phyloP scores from a whole-genome alignment of 2,113 vertebrate species.

The Thamnaconus septentrionalis region DNA sequence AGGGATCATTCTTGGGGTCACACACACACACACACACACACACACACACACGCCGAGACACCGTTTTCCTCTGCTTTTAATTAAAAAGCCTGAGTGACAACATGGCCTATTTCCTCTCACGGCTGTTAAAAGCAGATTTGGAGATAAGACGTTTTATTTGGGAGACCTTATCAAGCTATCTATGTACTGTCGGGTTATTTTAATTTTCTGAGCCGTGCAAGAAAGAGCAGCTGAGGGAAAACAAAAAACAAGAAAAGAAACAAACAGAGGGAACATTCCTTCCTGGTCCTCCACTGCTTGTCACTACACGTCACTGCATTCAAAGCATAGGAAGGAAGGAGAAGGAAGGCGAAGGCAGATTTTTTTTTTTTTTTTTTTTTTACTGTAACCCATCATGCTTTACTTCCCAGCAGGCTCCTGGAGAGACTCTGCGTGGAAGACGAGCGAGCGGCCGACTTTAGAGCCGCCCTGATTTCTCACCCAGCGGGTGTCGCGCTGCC shows the following conservation, averaged over 20 bases:
- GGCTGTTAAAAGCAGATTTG: slow-evolving; percentile 67
- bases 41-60: slow-evolving; percentile 2
- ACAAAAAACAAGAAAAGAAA: no score
- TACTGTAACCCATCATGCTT: slow-evolving; percentile 38
- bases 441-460: slow-evolving; percentile 55
- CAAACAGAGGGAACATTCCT: no score
- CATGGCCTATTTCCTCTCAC: slow-evolving; percentile 61
- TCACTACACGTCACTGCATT: slow-evolving; percentile 53
- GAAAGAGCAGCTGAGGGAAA: slow-evolving; percentile 20
- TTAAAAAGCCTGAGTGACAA: slow-evolving; percentile 73
- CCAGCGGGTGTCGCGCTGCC: no score
- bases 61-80: slow-evolving; percentile 59
- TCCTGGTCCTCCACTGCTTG: slow-evolving; percentile 26
- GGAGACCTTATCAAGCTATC: slow-evolving; percentile 67
- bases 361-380: slow-evolving; percentile 20
- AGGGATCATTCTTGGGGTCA: slow-evolving; percentile 18
- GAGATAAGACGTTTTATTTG: slow-evolving; percentile 74
- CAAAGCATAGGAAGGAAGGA: slow-evolving; percentile 32
- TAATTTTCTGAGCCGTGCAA: slow-evolving; percentile 47
- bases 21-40: slow-evolving; percentile 1
- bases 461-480: slow-evolving; percentile 60
- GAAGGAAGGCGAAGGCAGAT: slow-evolving; percentile 19
- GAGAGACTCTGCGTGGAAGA: slow-evolving; percentile 33
- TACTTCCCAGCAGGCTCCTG: slow-evolving; percentile 29
- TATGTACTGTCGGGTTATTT: slow-evolving; percentile 70